phyloP scores from a whole-genome alignment of 2,797 vertebrate genomes.

The Crenuchus spilurus region DNA sequence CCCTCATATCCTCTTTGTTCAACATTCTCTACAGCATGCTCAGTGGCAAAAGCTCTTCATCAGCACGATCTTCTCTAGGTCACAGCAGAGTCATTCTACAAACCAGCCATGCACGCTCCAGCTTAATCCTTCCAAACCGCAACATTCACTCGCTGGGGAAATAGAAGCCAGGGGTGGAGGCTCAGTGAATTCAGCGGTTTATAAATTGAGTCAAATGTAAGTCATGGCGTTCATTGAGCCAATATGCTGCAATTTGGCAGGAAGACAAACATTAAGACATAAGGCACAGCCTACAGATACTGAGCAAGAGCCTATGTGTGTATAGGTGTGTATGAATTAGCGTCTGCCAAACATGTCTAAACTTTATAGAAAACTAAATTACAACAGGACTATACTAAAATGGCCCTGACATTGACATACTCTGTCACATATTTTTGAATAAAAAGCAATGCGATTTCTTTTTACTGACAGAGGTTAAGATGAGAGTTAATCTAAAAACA shows the following conservation, averaged over 20 bases:
- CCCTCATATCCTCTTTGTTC: no score
- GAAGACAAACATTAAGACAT: conserved; percentile 23
- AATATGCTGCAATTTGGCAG: conserved; percentile 55
- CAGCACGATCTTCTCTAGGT: conserved; percentile 14
- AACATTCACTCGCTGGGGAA: conserved; percentile 60
- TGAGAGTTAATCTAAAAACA: no score
- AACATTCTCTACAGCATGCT: background rate
- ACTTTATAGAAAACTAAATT: no score
- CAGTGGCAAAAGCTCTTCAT: conserved; percentile 35
- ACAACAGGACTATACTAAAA: no score
- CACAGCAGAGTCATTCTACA: conserved; percentile 34
- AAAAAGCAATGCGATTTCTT: no score
- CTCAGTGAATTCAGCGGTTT: conserved; percentile 61
- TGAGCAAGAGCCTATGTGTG: conserved; percentile 10
- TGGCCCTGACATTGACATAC: no score
- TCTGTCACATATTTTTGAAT: no score
- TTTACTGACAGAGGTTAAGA: no score
- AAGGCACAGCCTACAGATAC: conserved; percentile 15
- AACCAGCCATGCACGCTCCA: conserved; percentile 40
- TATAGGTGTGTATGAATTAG: background rate
- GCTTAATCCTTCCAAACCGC: conserved; percentile 42
- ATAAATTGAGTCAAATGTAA: conserved; percentile 79
- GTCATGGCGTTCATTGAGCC: conserved; percentile 68
- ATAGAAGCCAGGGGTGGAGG: conserved; percentile 63
- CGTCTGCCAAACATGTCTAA: no score